A percentile compares a stretch with the other conserved stretches of the same genome.
phyloP scores from a whole-genome alignment of 1,140 invertebrate genomes.

The Drosophila lowei region DNA sequence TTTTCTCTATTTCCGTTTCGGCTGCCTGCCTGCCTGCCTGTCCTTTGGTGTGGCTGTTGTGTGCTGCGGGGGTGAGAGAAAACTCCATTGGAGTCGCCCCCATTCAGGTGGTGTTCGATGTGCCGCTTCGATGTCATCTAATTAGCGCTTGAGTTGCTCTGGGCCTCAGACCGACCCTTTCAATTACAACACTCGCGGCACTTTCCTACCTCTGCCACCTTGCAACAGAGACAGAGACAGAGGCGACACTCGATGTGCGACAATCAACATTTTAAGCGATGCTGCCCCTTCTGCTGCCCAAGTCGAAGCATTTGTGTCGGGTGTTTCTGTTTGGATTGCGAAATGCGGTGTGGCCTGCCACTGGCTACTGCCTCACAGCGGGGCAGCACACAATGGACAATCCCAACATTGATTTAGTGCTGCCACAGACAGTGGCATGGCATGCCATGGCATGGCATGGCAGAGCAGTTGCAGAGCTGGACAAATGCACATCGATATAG shows the following conservation, averaged over 20 bases:
- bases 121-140: slow-evolving; percentile 25
- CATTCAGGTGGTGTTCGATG: slow-evolving; percentile 28
- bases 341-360: slow-evolving; percentile 16
- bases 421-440: slow-evolving; percentile 15
- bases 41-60: neutral
- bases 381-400: neutral
- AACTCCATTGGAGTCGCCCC: neutral
- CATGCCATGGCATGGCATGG: neutral
- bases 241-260: slow-evolving; percentile 8
- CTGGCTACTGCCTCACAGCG: slow-evolving; percentile 1
- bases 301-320: slow-evolving; percentile 35
- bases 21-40: slow-evolving; percentile 1
- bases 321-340: slow-evolving; percentile 27
- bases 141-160: slow-evolving; percentile 8
- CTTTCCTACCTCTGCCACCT: neutral
- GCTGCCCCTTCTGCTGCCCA: slow-evolving; percentile 6
- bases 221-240: slow-evolving; percentile 1
- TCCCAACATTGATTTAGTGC: slow-evolving; percentile 38
- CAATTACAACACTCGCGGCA: slow-evolving; percentile 2
- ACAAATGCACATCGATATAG: slow-evolving; percentile 46
- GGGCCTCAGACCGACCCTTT: slow-evolving; percentile 1
- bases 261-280: slow-evolving; percentile 47
- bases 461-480: neutral
- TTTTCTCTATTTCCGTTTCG: slow-evolving; percentile 29
- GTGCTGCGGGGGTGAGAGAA: slow-evolving; percentile 1